phyloP scores from a whole-genome alignment of 2,888 invertebrate genomes.

The Drosophila macrospina region DNA sequence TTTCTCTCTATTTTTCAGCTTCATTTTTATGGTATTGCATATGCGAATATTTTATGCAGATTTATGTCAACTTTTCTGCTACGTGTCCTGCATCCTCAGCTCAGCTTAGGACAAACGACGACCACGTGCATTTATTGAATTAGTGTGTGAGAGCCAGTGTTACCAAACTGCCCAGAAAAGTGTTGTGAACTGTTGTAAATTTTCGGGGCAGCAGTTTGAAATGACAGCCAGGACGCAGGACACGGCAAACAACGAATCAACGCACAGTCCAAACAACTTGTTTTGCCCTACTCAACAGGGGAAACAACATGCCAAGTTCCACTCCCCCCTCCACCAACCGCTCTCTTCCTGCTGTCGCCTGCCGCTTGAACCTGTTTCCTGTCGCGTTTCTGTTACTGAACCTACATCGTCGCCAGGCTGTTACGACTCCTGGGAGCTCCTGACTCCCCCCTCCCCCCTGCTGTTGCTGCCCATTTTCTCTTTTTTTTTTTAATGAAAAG shows the following conservation, averaged over 20 bases:
- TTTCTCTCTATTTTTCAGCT: slow-evolving; percentile 20
- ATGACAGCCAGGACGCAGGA: slow-evolving; percentile 42
- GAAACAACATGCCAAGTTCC: neutral
- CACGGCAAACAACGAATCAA: slow-evolving; percentile 25
- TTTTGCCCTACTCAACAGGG: slow-evolving; percentile 23
- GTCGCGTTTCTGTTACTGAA: slow-evolving; percentile 51
- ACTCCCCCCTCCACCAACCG: too few relatives aligned
- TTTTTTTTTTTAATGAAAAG: slow-evolving; percentile 72
- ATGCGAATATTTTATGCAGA: slow-evolving; percentile 81
- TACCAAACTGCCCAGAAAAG: slow-evolving; percentile 54
- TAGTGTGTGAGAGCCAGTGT: slow-evolving; percentile 60
- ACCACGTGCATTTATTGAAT: slow-evolving; percentile 78
- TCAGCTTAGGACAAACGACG: slow-evolving; percentile 9
- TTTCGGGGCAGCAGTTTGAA: slow-evolving; percentile 62
- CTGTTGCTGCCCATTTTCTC: slow-evolving; percentile 47
- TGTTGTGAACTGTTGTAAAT: slow-evolving; percentile 65
- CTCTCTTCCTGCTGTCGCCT: slow-evolving; percentile 38
- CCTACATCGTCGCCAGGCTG: slow-evolving; percentile 38
- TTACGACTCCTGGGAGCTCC: slow-evolving; percentile 42
- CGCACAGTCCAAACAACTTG: slow-evolving; percentile 27
- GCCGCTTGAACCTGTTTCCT: slow-evolving; percentile 71
- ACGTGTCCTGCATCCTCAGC: slow-evolving; percentile 56
- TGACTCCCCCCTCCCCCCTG: neutral
- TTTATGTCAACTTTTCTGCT: slow-evolving; percentile 78
- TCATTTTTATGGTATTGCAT: slow-evolving; percentile 67